Conservation (phyloP, 2,888 invertebrate genomes). For the Sinopyrophorus schimmeli region DNA sequence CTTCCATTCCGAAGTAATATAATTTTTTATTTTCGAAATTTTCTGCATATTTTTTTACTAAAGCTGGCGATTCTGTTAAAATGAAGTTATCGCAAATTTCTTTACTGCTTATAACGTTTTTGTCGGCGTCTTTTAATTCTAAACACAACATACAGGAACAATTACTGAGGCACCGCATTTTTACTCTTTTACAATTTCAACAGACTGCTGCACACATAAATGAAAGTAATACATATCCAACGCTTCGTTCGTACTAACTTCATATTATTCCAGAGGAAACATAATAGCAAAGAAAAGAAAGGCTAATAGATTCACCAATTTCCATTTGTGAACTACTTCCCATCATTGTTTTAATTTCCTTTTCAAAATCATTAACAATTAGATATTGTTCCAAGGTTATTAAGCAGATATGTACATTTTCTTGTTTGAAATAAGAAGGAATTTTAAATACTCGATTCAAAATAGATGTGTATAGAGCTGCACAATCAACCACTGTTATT, state of each 20-base stretch:
- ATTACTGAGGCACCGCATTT: slow-evolving; percentile 71
- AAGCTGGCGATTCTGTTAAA: slow-evolving; percentile 59
- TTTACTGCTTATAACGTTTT: slow-evolving; percentile 55
- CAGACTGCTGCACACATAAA: slow-evolving; percentile 2
- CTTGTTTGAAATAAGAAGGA: no score
- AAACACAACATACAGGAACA: slow-evolving; percentile 77
- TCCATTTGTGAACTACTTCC: slow-evolving; percentile 49
- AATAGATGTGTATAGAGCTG: no score
- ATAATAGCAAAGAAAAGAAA: slow-evolving; percentile 34
- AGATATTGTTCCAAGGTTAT: slow-evolving; percentile 25
- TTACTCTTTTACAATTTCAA: slow-evolving; percentile 8
- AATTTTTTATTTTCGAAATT: slow-evolving; percentile 56
- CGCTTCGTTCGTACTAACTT: slow-evolving; percentile 9
- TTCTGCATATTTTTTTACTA: slow-evolving; percentile 51
- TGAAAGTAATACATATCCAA: slow-evolving; percentile 20
- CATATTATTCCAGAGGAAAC: slow-evolving; percentile 2
- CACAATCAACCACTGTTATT: no score
- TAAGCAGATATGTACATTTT: no score
- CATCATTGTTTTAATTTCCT: slow-evolving; percentile 52
- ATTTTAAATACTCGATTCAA: no score
- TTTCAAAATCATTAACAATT: slow-evolving; percentile 32
- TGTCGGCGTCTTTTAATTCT: slow-evolving; percentile 67
- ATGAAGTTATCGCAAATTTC: slow-evolving; percentile 56
- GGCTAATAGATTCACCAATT: slow-evolving; percentile 39
- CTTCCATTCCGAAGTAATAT: slow-evolving; percentile 60